Conservation (phyloP, 1,140 invertebrate genomes). For the Euschistus heros region DNA sequence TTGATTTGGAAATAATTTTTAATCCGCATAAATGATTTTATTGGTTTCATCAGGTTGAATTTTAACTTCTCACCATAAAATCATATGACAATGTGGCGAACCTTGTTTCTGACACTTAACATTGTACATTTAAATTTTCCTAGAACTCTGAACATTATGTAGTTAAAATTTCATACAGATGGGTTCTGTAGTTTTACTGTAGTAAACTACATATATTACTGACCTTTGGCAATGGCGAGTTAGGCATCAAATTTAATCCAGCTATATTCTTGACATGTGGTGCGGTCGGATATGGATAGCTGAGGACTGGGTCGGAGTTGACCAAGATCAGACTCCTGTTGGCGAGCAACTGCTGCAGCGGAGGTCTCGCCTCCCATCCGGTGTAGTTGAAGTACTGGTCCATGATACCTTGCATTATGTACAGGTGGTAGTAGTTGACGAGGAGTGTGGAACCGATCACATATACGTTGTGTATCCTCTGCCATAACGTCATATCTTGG, state of each 20-base stretch:
- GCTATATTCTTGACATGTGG: slow-evolving; percentile 34
- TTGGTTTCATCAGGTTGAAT: too few species aligned
- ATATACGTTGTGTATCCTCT: slow-evolving; percentile 22
- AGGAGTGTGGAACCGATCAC: neutral
- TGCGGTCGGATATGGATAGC: slow-evolving; percentile 30
- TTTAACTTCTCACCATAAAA: too few species aligned
- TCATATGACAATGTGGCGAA: too few species aligned
- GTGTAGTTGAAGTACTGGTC: slow-evolving; percentile 27
- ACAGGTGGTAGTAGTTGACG: neutral
- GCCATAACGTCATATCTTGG: slow-evolving; percentile 26
- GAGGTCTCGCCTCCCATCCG: slow-evolving; percentile 26
- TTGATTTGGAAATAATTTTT: too few species aligned
- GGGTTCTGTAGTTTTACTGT: too few species aligned
- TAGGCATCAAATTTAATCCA: slow-evolving; percentile 32
- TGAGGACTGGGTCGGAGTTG: slow-evolving; percentile 34
- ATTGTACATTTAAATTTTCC: too few species aligned
- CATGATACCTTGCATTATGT: neutral
- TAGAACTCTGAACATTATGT: too few species aligned
- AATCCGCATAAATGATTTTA: too few species aligned
- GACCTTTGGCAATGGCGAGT: slow-evolving; percentile 33
- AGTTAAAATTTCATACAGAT: too few species aligned
- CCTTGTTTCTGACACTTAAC: too few species aligned
- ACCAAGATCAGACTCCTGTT: slow-evolving; percentile 27
- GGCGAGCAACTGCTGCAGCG: slow-evolving; percentile 24
- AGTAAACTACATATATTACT: too few species aligned